Evolutionary conservation across 2,888 invertebrate species (phyloP).

Genomic region (Notocelia uddmanniana): DNA sequence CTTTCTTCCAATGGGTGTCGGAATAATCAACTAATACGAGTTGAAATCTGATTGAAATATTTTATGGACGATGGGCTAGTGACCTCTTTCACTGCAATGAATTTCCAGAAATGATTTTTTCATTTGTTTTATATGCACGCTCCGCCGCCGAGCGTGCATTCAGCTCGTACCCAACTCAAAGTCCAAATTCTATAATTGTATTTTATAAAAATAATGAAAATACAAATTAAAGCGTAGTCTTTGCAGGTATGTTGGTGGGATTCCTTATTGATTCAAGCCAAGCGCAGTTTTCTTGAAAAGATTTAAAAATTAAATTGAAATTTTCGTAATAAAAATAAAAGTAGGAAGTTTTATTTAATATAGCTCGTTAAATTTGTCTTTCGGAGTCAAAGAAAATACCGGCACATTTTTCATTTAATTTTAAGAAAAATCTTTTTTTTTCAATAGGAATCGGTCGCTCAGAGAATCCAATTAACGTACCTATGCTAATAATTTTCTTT

Average conservation of each 20-base stretch:
- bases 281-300: not conserved
- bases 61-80: too few species aligned
- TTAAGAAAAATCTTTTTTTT: constrained; percentile 13
- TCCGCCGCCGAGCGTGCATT: too few species aligned
- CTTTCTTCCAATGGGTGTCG: too few species aligned
- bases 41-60: too few species aligned
- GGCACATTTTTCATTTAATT: constrained; percentile 1
- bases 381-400: not conserved
- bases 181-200: too few species aligned
- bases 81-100: too few species aligned
- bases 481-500: constrained; percentile 42
- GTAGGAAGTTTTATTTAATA: not conserved
- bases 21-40: too few species aligned
- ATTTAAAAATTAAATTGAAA: not conserved
- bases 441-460: not conserved
- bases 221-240: too few species aligned
- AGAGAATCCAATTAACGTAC: constrained; percentile 43
- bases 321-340: not conserved
- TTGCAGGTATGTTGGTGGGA: not conserved
- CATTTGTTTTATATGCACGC: too few species aligned
- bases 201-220: too few species aligned
- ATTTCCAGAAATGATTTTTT: too few species aligned
- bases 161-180: too few species aligned
- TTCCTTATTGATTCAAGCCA: not conserved
- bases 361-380: not conserved